Conservation (phyloP, 1,140 invertebrate species). For the Paramacrobiotus metropolitanus region DNA sequence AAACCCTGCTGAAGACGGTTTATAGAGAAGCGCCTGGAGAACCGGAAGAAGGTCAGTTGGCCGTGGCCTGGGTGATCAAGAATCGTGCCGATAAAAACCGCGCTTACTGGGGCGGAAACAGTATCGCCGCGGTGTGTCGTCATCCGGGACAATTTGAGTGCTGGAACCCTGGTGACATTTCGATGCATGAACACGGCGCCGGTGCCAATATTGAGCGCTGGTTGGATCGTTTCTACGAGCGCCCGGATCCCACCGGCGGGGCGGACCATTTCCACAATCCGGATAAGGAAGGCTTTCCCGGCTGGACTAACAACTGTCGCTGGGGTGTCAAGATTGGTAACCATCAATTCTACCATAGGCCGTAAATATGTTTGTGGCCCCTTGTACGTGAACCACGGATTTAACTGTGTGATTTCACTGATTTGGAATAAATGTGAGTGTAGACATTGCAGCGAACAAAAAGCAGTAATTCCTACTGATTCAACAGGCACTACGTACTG, state of each 20-base stretch:
- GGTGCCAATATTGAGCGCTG: neutral
- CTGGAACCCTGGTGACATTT: conserved; percentile 7
- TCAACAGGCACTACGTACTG: too few relatives aligned
- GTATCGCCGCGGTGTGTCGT: conserved; percentile 8
- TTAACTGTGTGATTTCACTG: too few relatives aligned
- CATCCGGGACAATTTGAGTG: conserved; percentile 11
- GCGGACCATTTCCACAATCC: neutral
- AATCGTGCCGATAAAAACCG: conserved; percentile 9
- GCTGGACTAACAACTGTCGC: conserved; percentile 9
- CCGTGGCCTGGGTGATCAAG: conserved; percentile 11
- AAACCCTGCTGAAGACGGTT: conserved; percentile 11
- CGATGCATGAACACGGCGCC: neutral
- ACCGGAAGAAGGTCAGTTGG: conserved; percentile 6
- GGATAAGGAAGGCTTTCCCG: conserved; percentile 3
- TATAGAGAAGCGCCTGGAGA: conserved; percentile 10
- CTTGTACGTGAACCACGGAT: too few relatives aligned
- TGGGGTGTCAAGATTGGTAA: conserved; percentile 10
- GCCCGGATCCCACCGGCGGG: neutral
- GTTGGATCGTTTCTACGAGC: neutral
- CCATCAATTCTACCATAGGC: conserved; percentile 14
- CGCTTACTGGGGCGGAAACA: conserved; percentile 10
- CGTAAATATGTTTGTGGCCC: too few relatives aligned
- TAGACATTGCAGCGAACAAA: too few relatives aligned
- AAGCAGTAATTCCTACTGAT: too few relatives aligned
- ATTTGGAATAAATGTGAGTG: too few relatives aligned